These are phyloP conservation scores for Aplocera efformata DNA, from an alignment of 2,888 invertebrate genomes.

Conservation along the genomic window DNA sequence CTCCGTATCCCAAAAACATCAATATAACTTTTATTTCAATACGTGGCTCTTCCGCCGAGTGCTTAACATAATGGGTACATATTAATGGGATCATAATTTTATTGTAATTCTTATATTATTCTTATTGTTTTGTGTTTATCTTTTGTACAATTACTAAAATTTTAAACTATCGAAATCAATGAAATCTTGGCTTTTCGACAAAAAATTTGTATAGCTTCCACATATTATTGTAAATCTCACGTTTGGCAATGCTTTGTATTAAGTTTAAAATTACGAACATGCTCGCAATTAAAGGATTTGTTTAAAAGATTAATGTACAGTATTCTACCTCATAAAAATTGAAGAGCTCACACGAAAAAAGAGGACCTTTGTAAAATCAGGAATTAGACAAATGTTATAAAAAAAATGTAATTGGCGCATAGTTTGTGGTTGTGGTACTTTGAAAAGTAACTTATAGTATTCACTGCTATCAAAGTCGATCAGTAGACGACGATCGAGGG, in stretches of 20 bases:
- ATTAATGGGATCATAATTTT: slow-evolving; percentile 16
- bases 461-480: too few relatives aligned
- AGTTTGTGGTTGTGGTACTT: slow-evolving; percentile 2
- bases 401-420: neutral
- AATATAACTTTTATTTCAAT: too few relatives aligned
- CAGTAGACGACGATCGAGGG: neutral
- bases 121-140: slow-evolving; percentile 2
- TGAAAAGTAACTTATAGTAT: neutral
- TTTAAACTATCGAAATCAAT: neutral
- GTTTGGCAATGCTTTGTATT: slow-evolving; percentile 44
- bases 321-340: slow-evolving; percentile 21
- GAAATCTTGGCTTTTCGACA: slow-evolving; percentile 12
- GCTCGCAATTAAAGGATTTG: slow-evolving; percentile 11
- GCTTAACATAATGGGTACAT: too few relatives aligned
- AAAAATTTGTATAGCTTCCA: slow-evolving; percentile 65
- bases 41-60: too few relatives aligned
- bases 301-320: slow-evolving; percentile 12
- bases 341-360: slow-evolving; percentile 21
- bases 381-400: neutral
- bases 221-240: slow-evolving; percentile 75
- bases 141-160: too few relatives aligned
- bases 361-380: slow-evolving; percentile 8
- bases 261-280: slow-evolving; percentile 10
- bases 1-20: too few relatives aligned
- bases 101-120: slow-evolving; percentile 11